phyloP scores from a whole-genome alignment of 2,113 vertebrate species.

The Percopsis transmontana region DNA sequence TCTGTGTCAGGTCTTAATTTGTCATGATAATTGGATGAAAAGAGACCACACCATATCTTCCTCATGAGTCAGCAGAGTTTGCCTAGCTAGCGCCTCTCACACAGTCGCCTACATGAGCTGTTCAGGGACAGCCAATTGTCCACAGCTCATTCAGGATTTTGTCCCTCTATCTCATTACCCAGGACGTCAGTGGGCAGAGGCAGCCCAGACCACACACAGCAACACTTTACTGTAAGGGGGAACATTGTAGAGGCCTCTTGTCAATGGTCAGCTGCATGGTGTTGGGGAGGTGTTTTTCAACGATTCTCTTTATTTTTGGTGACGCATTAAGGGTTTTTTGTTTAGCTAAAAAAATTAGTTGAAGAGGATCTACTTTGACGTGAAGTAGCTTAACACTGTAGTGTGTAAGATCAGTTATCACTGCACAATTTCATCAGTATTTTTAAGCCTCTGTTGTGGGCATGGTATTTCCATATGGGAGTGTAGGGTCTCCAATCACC shows the following conservation, averaged over 20 bases:
- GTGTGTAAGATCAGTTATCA: too few relatives aligned
- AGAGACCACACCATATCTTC: slow-evolving; percentile 49
- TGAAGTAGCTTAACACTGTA: too few relatives aligned
- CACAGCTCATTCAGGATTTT: slow-evolving; percentile 34
- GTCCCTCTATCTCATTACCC: slow-evolving; percentile 63
- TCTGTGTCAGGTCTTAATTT: slow-evolving; percentile 63
- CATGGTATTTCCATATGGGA: too few relatives aligned
- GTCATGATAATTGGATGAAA: slow-evolving; percentile 62
- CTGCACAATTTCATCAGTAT: too few relatives aligned
- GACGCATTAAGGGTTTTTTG: too few relatives aligned
- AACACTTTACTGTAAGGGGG: slow-evolving; percentile 51
- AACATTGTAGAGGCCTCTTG: slow-evolving; percentile 41
- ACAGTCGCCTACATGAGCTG: slow-evolving; percentile 44
- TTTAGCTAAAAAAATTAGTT: too few relatives aligned
- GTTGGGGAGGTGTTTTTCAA: too few relatives aligned
- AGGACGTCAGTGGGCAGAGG: slow-evolving; percentile 49
- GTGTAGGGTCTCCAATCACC: too few relatives aligned
- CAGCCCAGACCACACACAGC: slow-evolving; percentile 67
- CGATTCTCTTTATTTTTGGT: too few relatives aligned
- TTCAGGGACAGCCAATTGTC: background rate
- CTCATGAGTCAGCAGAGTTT: slow-evolving; percentile 68
- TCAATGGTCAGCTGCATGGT: too few relatives aligned
- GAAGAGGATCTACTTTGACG: too few relatives aligned
- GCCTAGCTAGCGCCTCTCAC: slow-evolving; percentile 51
- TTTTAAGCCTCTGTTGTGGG: too few relatives aligned